Conservation (phyloP, 2,797 vertebrate genomes). For the Rhinichthys osculus region DNA sequence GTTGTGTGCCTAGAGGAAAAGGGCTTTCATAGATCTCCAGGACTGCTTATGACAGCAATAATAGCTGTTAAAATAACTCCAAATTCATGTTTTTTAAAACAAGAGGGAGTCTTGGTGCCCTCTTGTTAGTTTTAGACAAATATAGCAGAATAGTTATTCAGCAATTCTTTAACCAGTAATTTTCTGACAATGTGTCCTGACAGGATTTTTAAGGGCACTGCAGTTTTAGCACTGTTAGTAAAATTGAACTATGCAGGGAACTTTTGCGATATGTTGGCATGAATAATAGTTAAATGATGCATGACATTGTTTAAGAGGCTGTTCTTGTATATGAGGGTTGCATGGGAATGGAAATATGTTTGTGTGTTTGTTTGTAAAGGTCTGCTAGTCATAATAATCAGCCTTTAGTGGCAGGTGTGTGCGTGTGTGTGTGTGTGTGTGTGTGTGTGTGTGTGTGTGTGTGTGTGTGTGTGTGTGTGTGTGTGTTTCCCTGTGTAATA, state of each 20-base stretch:
- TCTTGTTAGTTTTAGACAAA: slow-evolving; percentile 3
- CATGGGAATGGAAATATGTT: not conserved
- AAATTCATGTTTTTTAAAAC: slow-evolving; percentile 43
- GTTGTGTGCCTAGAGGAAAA: slow-evolving; percentile 33
- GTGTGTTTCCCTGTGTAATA: slow-evolving; percentile 43
- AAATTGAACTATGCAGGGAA: not conserved
- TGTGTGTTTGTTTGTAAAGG: slow-evolving; percentile 9
- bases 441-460: slow-evolving; percentile 33
- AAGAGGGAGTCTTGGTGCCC: slow-evolving; percentile 5
- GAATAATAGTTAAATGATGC: slow-evolving; percentile 38
- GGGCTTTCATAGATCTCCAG: slow-evolving; percentile 65
- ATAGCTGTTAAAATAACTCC: slow-evolving; percentile 62
- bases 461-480: slow-evolving; percentile 38
- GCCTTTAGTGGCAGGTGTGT: slow-evolving; percentile 66
- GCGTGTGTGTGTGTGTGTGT: slow-evolving; percentile 18
- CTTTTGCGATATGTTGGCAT: not conserved
- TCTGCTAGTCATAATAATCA: slow-evolving; percentile 71
- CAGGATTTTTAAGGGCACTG: not conserved
- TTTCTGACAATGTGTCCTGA: not conserved
- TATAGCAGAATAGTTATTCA: slow-evolving; percentile 11
- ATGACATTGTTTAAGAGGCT: slow-evolving; percentile 15
- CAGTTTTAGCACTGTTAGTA: not conserved
- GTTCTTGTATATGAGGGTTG: not conserved
- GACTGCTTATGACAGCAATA: slow-evolving; percentile 70
- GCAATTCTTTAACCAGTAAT: slow-evolving; percentile 6